Evolutionary conservation across 2,888 invertebrate species (phyloP), one percentile per base, ranked within the genome.

Genomic region (Gisinianus flammeolus): DNA sequence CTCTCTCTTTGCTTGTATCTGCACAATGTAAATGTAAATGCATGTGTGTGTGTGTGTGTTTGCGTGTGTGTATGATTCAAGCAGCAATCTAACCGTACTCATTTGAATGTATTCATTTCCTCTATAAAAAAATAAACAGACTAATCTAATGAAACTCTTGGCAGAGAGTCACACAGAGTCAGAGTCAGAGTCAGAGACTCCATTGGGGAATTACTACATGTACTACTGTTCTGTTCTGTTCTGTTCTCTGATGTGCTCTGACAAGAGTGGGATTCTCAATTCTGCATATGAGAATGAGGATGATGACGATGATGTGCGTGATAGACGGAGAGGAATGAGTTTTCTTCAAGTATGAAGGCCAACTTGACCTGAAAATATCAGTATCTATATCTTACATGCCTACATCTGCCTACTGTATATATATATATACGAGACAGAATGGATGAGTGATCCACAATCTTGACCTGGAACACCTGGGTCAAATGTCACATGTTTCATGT

Each of bases 331-430:
- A n/a, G n/a, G 44, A n/a, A 54, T n/a, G 54, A n/a, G 54, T 54
- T 54, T n/a, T 54, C n/a, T n/a, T n/a, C n/a, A n/a, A n/a, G n/a
- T n/a, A n/a, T n/a, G 54, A 54, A 54, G 54, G 54, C 54, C 54
- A 62, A 62, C 26, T 62, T 62, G 62, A 62, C 62, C 62, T 62
- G 62, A 26, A 62, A 62, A 54, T 54, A n/a, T 54, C 54, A n/a
- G 54, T 54, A n/a, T 54, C 54, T n/a, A 44, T 10, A 44, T 44
- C 44, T 16, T 44, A 6, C 44, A 10, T 44, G 6, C 16, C 16
- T 44, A 10, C 44, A 10, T 44, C 44, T 44, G 6, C 44, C 44
- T 44, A 6, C 6, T 44, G 8, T 12, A 16, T 54, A 16, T 54
- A n/a, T 54, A 5, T 54, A 5, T 54, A 19, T n/a, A 54, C 3